A percentile compares a stretch with the other conserved stretches of the same genome.
phyloP scores from a whole-genome alignment of 2,888 invertebrate species.

The Sarcophaga caerulescens region DNA sequence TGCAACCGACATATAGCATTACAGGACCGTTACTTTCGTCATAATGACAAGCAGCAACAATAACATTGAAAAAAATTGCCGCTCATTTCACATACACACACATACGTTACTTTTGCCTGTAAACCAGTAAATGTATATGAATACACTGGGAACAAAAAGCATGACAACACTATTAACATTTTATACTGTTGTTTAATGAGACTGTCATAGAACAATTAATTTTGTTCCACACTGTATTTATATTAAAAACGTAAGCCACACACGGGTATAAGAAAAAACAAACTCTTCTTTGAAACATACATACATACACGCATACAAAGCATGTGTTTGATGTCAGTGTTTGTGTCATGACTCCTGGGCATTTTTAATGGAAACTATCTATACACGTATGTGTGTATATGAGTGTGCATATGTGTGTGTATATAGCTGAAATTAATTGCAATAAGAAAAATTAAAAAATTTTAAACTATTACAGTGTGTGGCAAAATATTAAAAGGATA shows the following conservation, averaged over 20 bases:
- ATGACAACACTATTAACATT: too few species aligned
- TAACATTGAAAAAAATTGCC: background rate
- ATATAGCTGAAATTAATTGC: constrained; percentile 67
- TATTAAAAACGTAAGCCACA: background rate
- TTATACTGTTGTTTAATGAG: too few species aligned
- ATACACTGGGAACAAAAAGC: background rate
- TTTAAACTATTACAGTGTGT: constrained; percentile 38
- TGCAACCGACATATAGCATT: constrained; percentile 20
- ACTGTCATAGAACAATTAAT: too few species aligned
- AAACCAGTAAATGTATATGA: constrained; percentile 1
- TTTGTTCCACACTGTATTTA: background rate
- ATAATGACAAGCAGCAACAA: constrained; percentile 33
- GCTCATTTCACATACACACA: background rate
- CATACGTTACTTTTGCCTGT: background rate
- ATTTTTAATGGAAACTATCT: constrained; percentile 70
- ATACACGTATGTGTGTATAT: too few species aligned
- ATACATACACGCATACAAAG: background rate
- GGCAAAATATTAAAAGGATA: constrained; percentile 47
- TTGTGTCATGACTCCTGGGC: constrained; percentile 63
- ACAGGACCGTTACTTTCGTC: constrained; percentile 32
- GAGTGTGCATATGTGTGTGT: constrained; percentile 33
- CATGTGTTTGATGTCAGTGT: background rate
- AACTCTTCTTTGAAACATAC: background rate
- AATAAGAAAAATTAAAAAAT: constrained; percentile 63
- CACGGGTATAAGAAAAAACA: background rate